phyloP scores from a whole-genome alignment of 2,113 vertebrate species.

The Lates calcarifer region DNA sequence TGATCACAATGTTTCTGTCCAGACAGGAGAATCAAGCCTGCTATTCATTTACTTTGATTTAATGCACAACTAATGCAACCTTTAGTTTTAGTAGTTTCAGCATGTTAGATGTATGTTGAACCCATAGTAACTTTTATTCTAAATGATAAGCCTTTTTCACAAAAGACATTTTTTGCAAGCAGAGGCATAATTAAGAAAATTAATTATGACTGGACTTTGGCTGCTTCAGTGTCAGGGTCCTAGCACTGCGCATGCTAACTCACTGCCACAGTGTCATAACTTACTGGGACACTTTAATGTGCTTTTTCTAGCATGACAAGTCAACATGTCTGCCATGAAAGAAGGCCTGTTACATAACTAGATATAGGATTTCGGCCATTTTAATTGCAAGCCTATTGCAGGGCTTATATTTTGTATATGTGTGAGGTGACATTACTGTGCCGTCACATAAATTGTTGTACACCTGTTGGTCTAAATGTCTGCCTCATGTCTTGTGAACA shows the following conservation, averaged over 20 bases:
- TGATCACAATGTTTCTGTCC: too few species aligned
- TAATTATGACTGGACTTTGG: too few species aligned
- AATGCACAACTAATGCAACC: not conserved
- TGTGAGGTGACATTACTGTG: not conserved
- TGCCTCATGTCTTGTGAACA: not conserved
- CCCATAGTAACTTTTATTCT: not conserved
- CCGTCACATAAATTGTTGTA: not conserved
- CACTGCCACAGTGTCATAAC: too few species aligned
- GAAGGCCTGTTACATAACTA: not conserved
- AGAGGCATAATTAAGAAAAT: too few species aligned
- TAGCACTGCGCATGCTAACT: too few species aligned
- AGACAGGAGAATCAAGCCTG: too few species aligned
- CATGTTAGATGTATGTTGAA: not conserved
- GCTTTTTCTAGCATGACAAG: not conserved
- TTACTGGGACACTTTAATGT: not conserved
- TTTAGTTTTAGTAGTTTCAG: not conserved
- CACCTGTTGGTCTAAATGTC: slow-evolving; percentile 3
- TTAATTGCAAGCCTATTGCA: not conserved
- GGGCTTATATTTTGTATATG: not conserved
- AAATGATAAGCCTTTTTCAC: not conserved
- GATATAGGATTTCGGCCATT: not conserved
- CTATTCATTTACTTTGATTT: not conserved
- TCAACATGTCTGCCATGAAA: not conserved
- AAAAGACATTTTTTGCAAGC: too few species aligned
- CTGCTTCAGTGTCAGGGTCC: not conserved